Percentiles rank a stretch among this genome's conserved stretches.
Conservation (phyloP, 2,888 invertebrate genomes). For the Formica aserva region DNA sequence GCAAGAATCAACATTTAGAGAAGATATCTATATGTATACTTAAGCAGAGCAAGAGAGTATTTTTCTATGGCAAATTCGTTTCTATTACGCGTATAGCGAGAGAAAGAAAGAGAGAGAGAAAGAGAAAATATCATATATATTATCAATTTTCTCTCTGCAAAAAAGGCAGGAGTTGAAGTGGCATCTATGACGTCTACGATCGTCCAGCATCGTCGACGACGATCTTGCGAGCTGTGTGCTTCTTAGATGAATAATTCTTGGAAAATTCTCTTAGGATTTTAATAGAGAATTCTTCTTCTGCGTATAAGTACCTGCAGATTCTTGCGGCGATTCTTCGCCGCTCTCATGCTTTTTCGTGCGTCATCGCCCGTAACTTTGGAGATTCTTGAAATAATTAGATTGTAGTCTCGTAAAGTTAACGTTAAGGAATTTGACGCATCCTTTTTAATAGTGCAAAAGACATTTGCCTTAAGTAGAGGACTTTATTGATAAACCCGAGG, state of each 20-base stretch:
- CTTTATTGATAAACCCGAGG: constrained; percentile 12
- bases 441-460: constrained; percentile 58
- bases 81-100: constrained; percentile 63
- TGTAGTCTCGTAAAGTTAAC: constrained; percentile 5
- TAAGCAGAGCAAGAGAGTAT: constrained; percentile 59
- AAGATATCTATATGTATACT: constrained; percentile 53
- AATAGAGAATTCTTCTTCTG: constrained; percentile 27
- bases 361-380: neutral
- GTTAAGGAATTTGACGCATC: constrained; percentile 6
- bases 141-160: neutral
- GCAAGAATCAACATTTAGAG: constrained; percentile 58
- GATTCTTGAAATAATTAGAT: constrained; percentile 36
- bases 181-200: constrained; percentile 17
- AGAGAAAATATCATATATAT: constrained; percentile 68
- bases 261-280: constrained; percentile 14
- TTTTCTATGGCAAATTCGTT: constrained; percentile 71
- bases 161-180: constrained; percentile 20
- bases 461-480: constrained; percentile 64
- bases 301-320: constrained; percentile 43
- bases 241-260: neutral
- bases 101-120: neutral
- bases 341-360: constrained; percentile 15
- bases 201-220: constrained; percentile 20
- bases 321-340: constrained; percentile 1
- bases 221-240: neutral